Evolutionary conservation across 64 coral and sea anemone genomes (phyloP).

Genomic region (Exaiptasia diaphana): DNA sequence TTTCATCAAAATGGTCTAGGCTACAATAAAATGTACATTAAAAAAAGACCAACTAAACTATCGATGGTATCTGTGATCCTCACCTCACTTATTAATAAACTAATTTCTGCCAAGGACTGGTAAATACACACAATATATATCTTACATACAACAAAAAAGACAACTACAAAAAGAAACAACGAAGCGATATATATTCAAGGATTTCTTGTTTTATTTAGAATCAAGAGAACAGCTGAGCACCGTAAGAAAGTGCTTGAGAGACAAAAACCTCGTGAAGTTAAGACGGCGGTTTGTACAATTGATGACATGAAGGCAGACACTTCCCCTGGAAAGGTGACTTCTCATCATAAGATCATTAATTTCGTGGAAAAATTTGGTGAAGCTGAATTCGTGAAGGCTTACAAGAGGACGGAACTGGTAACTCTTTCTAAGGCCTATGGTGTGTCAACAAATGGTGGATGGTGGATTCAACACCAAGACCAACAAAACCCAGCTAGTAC

Average conservation of each 20-base stretch:
- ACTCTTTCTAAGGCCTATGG: slow-evolving; percentile 10
- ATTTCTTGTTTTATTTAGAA: neutral
- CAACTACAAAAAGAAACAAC: neutral
- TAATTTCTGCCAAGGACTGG: too few relatives aligned
- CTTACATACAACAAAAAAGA: neutral
- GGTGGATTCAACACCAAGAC: too few relatives aligned
- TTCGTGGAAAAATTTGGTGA: slow-evolving; percentile 15
- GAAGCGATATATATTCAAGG: too few relatives aligned
- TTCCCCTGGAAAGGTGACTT: neutral
- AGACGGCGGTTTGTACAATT: neutral
- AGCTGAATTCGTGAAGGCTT: neutral
- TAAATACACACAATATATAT: too few relatives aligned
- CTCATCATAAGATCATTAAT: neutral
- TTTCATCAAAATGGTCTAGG: too few relatives aligned
- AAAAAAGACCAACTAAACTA: too few relatives aligned
- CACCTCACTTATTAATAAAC: too few relatives aligned
- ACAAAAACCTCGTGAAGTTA: neutral
- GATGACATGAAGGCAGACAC: neutral
- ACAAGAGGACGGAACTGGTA: neutral
- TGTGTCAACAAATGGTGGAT: neutral
- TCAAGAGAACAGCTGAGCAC: neutral
- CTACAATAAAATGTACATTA: too few relatives aligned
- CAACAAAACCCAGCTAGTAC: neutral
- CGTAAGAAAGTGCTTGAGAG: neutral
- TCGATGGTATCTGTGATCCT: too few relatives aligned